Conservation (phyloP, 2,113 vertebrate species). For the Australoheros scitulus region DNA sequence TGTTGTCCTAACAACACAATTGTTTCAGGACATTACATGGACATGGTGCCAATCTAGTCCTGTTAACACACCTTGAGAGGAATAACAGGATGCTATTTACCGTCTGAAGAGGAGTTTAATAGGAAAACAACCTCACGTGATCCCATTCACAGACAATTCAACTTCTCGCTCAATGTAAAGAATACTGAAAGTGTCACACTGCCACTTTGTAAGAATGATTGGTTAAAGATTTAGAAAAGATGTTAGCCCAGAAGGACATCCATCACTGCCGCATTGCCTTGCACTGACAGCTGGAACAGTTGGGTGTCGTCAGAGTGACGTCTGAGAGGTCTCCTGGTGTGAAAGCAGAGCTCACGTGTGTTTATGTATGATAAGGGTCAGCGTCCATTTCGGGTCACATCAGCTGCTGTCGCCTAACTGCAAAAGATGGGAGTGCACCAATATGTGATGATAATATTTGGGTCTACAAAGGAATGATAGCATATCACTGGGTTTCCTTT, state of each 20-base stretch:
- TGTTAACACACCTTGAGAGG: background rate
- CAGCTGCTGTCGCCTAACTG: slow-evolving; percentile 22
- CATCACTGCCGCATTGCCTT: slow-evolving; percentile 60
- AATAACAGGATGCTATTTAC: background rate
- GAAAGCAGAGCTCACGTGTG: slow-evolving; percentile 50
- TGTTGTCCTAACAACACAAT: background rate
- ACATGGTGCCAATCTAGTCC: background rate
- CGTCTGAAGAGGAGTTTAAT: background rate
- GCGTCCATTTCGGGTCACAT: slow-evolving; percentile 34
- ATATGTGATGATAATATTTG: background rate
- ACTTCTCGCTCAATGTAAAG: background rate
- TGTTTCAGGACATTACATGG: background rate
- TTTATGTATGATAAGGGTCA: slow-evolving; percentile 73
- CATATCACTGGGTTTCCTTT: background rate
- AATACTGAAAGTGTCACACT: background rate
- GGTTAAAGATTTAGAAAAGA: slow-evolving; percentile 22
- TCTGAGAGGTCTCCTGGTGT: slow-evolving; percentile 17
- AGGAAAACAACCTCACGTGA: background rate
- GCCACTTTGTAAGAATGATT: background rate
- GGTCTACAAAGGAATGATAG: background rate
- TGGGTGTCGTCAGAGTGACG: slow-evolving; percentile 61
- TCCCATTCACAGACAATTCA: background rate
- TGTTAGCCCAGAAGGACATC: slow-evolving; percentile 13
- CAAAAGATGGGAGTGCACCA: slow-evolving; percentile 25
- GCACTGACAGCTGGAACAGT: slow-evolving; percentile 45